Percentiles rank a stretch among this genome's conserved stretches.
phyloP scores from a whole-genome alignment of 2,113 vertebrate genomes.

The Myocastor coypus region DNA sequence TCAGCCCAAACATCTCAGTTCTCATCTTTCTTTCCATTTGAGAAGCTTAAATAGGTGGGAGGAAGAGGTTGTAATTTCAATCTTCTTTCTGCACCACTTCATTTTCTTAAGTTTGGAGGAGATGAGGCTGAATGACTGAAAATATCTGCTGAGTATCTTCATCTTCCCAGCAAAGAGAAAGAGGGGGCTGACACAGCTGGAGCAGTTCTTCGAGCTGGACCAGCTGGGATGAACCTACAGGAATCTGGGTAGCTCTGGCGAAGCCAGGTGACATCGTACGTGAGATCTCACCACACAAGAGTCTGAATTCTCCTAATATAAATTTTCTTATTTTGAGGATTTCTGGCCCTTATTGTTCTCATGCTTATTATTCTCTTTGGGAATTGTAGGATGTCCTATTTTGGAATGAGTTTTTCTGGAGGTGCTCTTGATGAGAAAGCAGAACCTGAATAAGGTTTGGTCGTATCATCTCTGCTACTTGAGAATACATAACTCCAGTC shows the following conservation, averaged over 20 bases:
- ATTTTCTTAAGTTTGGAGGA: conserved; percentile 49
- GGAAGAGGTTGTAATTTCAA: conserved; percentile 44
- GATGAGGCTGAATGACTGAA: conserved; percentile 52
- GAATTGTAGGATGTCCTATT: background rate
- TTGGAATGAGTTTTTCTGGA: conserved; percentile 10
- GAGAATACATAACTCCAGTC: background rate
- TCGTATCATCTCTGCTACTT: background rate
- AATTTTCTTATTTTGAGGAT: background rate
- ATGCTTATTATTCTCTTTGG: background rate
- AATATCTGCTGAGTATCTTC: background rate
- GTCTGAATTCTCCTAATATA: background rate
- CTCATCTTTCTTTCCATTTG: conserved; percentile 52
- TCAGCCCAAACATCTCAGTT: conserved; percentile 33
- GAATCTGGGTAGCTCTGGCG: background rate
- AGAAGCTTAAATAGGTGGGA: conserved; percentile 51
- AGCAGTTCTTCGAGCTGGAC: background rate
- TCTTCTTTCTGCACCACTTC: background rate
- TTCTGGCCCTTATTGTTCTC: background rate
- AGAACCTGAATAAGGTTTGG: background rate
- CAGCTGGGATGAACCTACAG: too few species aligned
- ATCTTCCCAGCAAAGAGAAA: background rate
- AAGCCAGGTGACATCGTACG: background rate
- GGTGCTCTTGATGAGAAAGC: background rate
- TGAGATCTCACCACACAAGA: conserved; percentile 12
- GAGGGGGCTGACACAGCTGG: background rate